Evolutionary conservation across 2,113 vertebrate genomes (phyloP).

Genomic region (Cnemophilus loriae): DNA sequence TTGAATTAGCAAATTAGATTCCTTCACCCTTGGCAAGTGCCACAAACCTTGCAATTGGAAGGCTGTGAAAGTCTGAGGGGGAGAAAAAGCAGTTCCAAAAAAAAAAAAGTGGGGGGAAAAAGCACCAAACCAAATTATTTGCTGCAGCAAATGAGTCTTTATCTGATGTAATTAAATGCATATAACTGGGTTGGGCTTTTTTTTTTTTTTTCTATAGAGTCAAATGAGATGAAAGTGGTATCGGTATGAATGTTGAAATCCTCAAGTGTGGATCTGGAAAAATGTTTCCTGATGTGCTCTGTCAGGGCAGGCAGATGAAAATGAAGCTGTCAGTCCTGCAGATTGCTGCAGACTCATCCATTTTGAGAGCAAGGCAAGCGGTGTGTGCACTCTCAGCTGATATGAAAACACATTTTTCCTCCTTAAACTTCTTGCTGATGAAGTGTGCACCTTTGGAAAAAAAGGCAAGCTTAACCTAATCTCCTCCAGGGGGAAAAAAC

Average conservation of each 20-base stretch:
- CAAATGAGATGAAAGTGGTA: background rate
- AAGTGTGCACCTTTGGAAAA: background rate
- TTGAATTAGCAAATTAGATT: slow-evolving; percentile 41
- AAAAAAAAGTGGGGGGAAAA: background rate
- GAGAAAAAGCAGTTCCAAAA: background rate
- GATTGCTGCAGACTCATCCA: background rate
- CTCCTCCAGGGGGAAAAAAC: background rate
- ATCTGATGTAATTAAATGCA: background rate
- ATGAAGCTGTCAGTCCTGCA: background rate
- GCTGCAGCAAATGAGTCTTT: background rate
- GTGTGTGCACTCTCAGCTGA: background rate
- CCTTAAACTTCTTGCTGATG: background rate
- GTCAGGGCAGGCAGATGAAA: background rate
- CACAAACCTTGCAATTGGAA: background rate
- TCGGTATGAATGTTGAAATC: background rate
- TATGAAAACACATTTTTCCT: background rate
- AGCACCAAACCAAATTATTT: background rate
- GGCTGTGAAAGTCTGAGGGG: background rate
- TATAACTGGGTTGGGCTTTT: background rate
- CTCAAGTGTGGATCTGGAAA: background rate
- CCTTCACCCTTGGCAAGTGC: background rate
- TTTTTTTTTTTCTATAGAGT: background rate
- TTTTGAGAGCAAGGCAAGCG: background rate
- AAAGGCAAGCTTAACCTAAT: background rate
- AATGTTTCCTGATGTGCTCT: background rate